Percentiles rank a stretch among this genome's conserved stretches.
These are phyloP conservation scores for Pseudotriccus pelzelni DNA, from an alignment of 2,797 vertebrate species.

Conservation along the genomic window DNA sequence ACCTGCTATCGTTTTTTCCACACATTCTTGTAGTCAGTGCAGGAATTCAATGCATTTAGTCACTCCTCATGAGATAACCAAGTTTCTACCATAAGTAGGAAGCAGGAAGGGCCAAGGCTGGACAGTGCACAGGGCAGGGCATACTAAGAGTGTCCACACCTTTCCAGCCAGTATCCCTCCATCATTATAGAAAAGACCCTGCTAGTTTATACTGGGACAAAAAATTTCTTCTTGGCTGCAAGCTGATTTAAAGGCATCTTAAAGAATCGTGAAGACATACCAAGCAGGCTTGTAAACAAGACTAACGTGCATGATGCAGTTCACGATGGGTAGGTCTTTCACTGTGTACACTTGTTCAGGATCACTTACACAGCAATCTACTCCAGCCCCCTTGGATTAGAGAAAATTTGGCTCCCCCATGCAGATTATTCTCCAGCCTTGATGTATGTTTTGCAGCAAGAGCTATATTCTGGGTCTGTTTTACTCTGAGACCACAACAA, in stretches of 20 bases:
- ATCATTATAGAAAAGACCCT: background rate
- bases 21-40: background rate
- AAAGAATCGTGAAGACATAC: background rate
- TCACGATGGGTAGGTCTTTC: background rate
- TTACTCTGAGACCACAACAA: background rate
- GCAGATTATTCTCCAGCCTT: background rate
- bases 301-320: background rate
- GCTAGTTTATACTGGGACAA: background rate
- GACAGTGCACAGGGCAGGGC: background rate
- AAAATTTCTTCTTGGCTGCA: background rate
- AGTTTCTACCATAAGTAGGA: background rate
- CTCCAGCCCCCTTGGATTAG: background rate
- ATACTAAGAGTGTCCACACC: background rate
- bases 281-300: background rate
- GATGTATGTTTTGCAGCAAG: background rate
- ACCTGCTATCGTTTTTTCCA: background rate
- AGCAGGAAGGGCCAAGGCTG: background rate
- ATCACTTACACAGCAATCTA: background rate
- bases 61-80: background rate
- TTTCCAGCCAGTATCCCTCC: background rate
- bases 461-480: background rate
- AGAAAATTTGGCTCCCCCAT: background rate
- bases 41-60: background rate
- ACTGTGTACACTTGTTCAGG: background rate
- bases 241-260: background rate